Evolutionary conservation across 2,797 vertebrate genomes (phyloP).

Genomic region (Pipistrellus nathusii): DNA sequence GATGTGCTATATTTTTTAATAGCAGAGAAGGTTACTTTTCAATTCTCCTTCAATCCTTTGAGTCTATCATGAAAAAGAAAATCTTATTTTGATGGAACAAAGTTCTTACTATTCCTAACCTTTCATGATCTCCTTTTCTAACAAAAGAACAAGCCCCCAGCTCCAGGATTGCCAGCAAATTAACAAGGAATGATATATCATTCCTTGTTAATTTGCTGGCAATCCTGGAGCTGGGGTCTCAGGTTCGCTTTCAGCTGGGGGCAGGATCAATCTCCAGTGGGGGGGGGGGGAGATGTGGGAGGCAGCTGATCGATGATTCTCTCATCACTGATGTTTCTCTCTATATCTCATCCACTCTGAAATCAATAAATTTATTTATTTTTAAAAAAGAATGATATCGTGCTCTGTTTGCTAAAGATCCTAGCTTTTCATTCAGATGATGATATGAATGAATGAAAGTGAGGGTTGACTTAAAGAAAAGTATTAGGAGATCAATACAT

Average conservation of each 20-base stretch:
- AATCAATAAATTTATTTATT: too few species aligned
- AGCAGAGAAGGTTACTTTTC: neutral
- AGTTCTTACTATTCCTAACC: neutral
- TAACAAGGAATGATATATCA: neutral
- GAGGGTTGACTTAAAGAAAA: neutral
- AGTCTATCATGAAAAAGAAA: neutral
- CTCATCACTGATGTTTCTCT: too few species aligned
- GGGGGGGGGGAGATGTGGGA: too few species aligned
- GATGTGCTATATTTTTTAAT: neutral
- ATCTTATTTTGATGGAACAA: conserved; percentile 1
- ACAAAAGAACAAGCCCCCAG: neutral
- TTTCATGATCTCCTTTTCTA: neutral
- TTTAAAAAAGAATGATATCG: neutral
- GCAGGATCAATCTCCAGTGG: too few species aligned
- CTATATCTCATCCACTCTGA: too few species aligned
- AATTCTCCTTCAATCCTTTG: neutral
- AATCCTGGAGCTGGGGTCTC: too few species aligned
- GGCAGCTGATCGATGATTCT: too few species aligned
- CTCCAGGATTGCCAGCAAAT: neutral
- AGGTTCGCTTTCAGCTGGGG: too few species aligned
- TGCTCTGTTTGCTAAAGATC: neutral
- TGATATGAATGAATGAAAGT: neutral
- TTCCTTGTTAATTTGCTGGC: too few species aligned
- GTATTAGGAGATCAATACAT: neutral
- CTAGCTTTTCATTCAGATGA: neutral